Evolutionary conservation across 2,113 vertebrate genomes (phyloP).

Genomic region (Catagonus wagneri): DNA sequence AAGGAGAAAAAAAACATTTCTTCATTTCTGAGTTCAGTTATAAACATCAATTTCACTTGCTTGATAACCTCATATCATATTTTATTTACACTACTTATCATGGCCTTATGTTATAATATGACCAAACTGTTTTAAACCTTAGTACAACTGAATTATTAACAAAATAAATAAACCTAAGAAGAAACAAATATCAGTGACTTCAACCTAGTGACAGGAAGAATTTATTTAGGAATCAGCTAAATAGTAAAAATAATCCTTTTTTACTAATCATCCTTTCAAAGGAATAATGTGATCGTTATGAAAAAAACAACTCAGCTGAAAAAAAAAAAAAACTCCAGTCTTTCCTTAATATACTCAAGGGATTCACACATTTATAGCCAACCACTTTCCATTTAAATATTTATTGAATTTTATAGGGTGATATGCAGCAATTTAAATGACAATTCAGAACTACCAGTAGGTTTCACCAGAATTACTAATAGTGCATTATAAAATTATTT

Average conservation of each 20-base stretch:
- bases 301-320: slow-evolving; percentile 50
- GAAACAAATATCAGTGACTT: slow-evolving; percentile 53
- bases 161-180: slow-evolving; percentile 55
- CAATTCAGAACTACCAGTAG: slow-evolving; percentile 29
- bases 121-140: slow-evolving; percentile 46
- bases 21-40: slow-evolving; percentile 18
- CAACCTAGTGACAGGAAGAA: not conserved
- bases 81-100: slow-evolving; percentile 29
- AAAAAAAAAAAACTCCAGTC: not conserved
- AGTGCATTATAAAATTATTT: slow-evolving; percentile 32
- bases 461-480: slow-evolving; percentile 31
- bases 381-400: slow-evolving; percentile 63
- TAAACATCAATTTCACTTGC: slow-evolving; percentile 51
- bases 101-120: not conserved
- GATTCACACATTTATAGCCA: slow-evolving; percentile 1
- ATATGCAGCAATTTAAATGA: slow-evolving; percentile 52
- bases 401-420: slow-evolving; percentile 52
- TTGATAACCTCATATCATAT: slow-evolving; percentile 9
- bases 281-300: slow-evolving; percentile 27
- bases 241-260: slow-evolving; percentile 41
- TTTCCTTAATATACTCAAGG: slow-evolving; percentile 47
- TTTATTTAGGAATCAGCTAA: slow-evolving; percentile 50
- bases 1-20: slow-evolving; percentile 20
- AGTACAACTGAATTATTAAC: slow-evolving; percentile 41
- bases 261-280: slow-evolving; percentile 33